Evolutionary conservation across 2,797 vertebrate species (phyloP), one percentile per base, ranked within the genome.

Genomic region (Sebastes jordani): DNA sequence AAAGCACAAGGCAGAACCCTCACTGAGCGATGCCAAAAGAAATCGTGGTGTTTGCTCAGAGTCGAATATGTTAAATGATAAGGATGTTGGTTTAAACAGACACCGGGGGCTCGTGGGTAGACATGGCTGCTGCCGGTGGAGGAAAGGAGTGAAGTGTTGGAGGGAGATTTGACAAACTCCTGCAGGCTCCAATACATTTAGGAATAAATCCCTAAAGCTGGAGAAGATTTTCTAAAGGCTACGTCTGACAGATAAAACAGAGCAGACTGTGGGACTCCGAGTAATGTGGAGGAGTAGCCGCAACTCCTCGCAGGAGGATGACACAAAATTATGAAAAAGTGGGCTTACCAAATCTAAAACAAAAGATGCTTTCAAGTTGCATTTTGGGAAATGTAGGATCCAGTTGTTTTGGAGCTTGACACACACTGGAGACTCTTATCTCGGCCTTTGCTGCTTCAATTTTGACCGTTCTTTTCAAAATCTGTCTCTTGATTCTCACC

Each of bases 31-130:
- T 65, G 38, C 25, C 11, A 22, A 13, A 25, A 66, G 27, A 46
- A 73, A 63, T 18, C 20, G 3, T 1, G n/a, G 76, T 73, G 74
- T 68, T 76, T 71, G 69, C 67, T 58, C 23, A 56, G 59, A n/a
- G 58, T 67, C 77, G 62, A 81, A 67, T 77, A 81, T 38, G 74
- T 82, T 75, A 76, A 77, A 74, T 64, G 67, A 89, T 86, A 81
- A 78, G 42, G 56, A 83, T 89, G 83, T 80, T 81, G 76, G 59
- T 86, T 92, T 87, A 85, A 90, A 72, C 27, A 82, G n/a, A 66
- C 81, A 42, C 32, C 3, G 0, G 78, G 78, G 87, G 72, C 25
- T 78, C 49, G 60, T 56, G 72, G 67, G 77, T 22, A 71, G 71
- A 70, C 22, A 56, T 38, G 66, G 63, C 76, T 79, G 75, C 38